These are phyloP conservation scores for Dipodomys ordii DNA, from an alignment of 2,113 vertebrate genomes.

Conservation along the genomic window DNA sequence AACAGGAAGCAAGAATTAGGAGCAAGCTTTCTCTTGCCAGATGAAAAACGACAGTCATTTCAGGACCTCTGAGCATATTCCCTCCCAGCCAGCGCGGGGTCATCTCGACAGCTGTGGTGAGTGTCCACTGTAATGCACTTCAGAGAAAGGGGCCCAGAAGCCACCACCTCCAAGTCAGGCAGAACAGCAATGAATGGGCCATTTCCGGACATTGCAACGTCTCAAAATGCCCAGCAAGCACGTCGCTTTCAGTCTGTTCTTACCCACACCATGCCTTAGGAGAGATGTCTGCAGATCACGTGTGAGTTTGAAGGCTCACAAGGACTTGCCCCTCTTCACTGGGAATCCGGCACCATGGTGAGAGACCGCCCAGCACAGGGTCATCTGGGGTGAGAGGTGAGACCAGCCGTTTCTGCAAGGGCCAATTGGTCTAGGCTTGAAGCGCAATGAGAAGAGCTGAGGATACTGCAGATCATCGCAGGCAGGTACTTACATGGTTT, in stretches of 20 bases:
- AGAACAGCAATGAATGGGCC: too few relatives aligned
- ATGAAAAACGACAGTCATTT: background rate
- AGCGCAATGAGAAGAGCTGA: background rate
- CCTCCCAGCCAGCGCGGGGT: background rate
- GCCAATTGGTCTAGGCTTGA: background rate
- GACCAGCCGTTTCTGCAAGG: background rate
- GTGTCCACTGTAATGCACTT: background rate
- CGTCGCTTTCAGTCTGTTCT: background rate
- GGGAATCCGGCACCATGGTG: background rate
- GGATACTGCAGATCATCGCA: background rate
- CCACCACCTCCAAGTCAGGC: background rate
- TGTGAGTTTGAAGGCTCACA: background rate
- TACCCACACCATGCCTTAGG: background rate
- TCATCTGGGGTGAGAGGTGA: background rate
- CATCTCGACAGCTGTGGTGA: rapidly evolving
- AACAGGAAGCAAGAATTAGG: background rate
- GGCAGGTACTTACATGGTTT: background rate
- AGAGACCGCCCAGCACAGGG: background rate
- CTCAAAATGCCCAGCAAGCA: background rate
- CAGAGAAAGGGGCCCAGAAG: background rate
- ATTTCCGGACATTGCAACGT: background rate
- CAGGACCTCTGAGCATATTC: background rate
- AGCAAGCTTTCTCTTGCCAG: background rate
- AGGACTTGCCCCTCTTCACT: background rate
- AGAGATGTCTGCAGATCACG: background rate